phyloP scores from a whole-genome alignment of 2,888 invertebrate species.

The Acleris literana region DNA sequence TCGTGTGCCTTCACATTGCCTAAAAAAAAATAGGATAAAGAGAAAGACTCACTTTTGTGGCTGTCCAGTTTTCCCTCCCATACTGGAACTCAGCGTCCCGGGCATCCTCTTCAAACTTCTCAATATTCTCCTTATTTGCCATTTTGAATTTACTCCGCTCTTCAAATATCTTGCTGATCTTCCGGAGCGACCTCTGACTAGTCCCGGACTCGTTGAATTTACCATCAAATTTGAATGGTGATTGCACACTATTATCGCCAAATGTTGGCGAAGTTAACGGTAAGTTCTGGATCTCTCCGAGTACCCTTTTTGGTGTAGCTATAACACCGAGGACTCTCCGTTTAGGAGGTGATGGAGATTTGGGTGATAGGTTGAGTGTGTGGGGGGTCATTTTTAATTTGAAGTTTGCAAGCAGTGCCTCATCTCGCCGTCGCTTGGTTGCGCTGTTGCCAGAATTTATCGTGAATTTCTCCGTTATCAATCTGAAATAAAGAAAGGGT shows the following conservation, averaged over 20 bases:
- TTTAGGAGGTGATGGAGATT: conserved; percentile 60
- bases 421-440: conserved; percentile 70
- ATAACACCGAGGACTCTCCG: conserved; percentile 53
- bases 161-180: conserved; percentile 66
- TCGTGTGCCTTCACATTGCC: too few relatives aligned
- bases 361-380: conserved; percentile 58
- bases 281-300: conserved; percentile 40
- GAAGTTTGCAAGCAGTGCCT: conserved; percentile 62
- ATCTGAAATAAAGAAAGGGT: conserved; percentile 61
- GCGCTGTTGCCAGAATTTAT: conserved; percentile 79
- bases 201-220: conserved; percentile 36
- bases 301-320: conserved; percentile 22
- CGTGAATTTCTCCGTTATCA: conserved; percentile 80
- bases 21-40: neutral
- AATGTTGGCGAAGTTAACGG: conserved; percentile 34
- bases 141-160: conserved; percentile 67
- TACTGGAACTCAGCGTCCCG: conserved; percentile 67
- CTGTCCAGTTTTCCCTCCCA: conserved; percentile 57
- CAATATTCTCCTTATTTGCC: conserved; percentile 68
- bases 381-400: conserved; percentile 74
- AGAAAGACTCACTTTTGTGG: conserved; percentile 58
- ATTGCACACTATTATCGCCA: neutral
- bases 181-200: conserved; percentile 51
- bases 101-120: conserved; percentile 69
- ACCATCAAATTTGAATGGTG: conserved; percentile 12